Evolutionary conservation across 2,113 vertebrate genomes (phyloP).

Genomic region (Cacatua alba): DNA sequence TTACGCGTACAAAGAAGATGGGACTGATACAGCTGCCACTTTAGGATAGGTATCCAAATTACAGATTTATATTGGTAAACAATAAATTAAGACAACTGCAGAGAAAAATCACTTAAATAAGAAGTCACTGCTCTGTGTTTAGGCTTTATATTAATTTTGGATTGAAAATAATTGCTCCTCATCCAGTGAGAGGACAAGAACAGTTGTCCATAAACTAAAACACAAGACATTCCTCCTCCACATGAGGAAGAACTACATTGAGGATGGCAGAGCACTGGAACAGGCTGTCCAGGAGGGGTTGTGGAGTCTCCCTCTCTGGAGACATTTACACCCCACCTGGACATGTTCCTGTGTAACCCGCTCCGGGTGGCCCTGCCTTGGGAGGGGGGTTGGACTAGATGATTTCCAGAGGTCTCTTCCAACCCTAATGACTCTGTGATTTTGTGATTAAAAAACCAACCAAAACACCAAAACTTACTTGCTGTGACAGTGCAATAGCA

Average conservation of each 20-base stretch:
- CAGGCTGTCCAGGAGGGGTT: background rate
- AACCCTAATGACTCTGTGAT: background rate
- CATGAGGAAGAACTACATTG: background rate
- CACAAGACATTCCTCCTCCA: background rate
- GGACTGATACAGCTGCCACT: background rate
- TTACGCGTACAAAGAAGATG: background rate
- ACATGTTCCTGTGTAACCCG: background rate
- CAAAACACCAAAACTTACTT: constrained; percentile 80
- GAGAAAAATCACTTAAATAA: background rate
- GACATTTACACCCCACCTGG: background rate
- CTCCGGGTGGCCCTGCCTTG: background rate
- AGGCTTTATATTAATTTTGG: background rate
- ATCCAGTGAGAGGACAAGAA: background rate
- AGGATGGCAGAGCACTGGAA: background rate
- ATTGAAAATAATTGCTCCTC: background rate
- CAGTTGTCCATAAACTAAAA: background rate
- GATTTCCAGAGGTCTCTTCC: background rate
- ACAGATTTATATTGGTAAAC: background rate
- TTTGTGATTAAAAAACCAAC: background rate
- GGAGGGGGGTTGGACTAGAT: background rate
- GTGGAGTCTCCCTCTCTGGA: background rate
- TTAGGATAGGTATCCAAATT: background rate
- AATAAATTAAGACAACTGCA: background rate
- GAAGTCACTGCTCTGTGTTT: background rate
- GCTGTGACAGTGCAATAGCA: constrained; percentile 98